Conservation (phyloP, 2,113 vertebrate species). For the Pavo muticus region DNA sequence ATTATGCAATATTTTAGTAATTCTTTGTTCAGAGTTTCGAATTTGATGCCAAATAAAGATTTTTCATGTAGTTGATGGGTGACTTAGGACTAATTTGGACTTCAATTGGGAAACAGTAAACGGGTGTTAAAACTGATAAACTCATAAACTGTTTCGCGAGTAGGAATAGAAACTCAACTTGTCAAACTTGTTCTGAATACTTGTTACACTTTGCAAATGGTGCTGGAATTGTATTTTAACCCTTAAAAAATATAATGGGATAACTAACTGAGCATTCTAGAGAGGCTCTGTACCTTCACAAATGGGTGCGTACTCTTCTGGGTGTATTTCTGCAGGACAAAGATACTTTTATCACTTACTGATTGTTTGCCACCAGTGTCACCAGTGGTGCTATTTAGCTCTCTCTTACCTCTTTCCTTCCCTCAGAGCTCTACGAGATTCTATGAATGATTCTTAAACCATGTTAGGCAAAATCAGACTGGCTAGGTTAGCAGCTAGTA, state of each 20-base stretch:
- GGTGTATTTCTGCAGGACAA: neutral
- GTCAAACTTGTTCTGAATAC: neutral
- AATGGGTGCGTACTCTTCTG: neutral
- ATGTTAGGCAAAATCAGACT: neutral
- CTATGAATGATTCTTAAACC: neutral
- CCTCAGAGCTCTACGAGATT: neutral
- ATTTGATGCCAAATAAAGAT: neutral
- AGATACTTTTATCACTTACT: neutral
- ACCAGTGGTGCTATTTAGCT: neutral
- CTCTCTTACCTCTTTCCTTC: neutral
- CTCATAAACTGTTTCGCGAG: neutral
- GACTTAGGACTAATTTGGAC: neutral
- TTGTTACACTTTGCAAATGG: neutral
- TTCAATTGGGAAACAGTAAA: neutral
- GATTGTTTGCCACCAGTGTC: neutral
- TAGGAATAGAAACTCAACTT: neutral
- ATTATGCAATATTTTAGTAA: neutral
- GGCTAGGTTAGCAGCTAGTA: neutral
- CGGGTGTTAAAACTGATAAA: neutral
- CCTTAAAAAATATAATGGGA: neutral
- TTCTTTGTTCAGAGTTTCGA: neutral
- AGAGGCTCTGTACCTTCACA: neutral
- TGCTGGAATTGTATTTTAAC: neutral
- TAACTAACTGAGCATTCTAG: neutral
- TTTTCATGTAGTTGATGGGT: neutral